Conservation (phyloP, 1,140 invertebrate species). For the Phocides pigmalion region DNA sequence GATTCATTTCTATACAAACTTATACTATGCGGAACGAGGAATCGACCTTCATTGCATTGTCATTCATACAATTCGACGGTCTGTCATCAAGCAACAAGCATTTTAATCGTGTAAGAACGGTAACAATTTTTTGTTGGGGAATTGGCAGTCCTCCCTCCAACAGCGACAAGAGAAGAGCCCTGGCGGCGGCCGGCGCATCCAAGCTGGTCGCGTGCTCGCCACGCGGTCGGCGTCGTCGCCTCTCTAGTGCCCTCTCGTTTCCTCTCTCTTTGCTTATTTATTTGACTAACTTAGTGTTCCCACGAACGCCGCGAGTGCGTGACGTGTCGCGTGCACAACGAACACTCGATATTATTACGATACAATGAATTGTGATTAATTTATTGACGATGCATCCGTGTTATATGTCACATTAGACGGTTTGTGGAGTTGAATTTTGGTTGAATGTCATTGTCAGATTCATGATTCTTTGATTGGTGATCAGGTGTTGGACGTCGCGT, state of each 20-base stretch:
- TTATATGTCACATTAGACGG: slow-evolving; percentile 45
- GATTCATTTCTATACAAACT: background rate
- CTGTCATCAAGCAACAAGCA: background rate
- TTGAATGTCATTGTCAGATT: background rate
- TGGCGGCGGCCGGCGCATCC: slow-evolving; percentile 7
- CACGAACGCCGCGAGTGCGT: slow-evolving; percentile 60
- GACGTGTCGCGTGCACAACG: slow-evolving; percentile 54
- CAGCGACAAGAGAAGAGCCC: slow-evolving; percentile 6
- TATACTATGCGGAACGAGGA: background rate
- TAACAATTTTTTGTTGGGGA: slow-evolving; percentile 7
- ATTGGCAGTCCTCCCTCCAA: slow-evolving; percentile 12
- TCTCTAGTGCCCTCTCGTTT: slow-evolving; percentile 61
- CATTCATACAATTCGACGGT: background rate
- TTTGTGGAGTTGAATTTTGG: slow-evolving; percentile 4
- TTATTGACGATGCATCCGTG: slow-evolving; percentile 49
- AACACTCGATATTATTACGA: slow-evolving; percentile 49
- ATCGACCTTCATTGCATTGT: slow-evolving; percentile 5
- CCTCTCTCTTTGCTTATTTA: slow-evolving; percentile 63
- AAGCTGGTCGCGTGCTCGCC: slow-evolving; percentile 46
- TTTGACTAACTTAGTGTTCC: slow-evolving; percentile 69
- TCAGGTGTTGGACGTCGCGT: slow-evolving; percentile 37
- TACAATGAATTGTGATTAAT: slow-evolving; percentile 55
- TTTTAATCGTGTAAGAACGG: slow-evolving; percentile 4
- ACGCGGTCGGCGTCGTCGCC: slow-evolving; percentile 45
- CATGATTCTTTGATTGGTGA: slow-evolving; percentile 40